phyloP scores from a whole-genome alignment of 1,140 invertebrate species.

The Tribolium castaneum region DNA sequence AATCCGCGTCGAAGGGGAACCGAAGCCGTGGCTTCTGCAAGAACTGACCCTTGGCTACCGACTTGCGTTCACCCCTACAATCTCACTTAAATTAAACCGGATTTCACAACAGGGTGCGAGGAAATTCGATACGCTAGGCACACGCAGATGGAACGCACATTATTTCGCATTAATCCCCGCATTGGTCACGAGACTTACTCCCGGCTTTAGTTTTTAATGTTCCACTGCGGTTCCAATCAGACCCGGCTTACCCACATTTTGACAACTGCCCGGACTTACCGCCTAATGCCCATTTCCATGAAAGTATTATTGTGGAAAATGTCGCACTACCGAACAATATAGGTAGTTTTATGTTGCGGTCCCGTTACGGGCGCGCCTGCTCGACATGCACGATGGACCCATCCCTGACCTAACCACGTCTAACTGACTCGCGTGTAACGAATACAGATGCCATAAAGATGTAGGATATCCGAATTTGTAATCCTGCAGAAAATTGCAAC shows the following conservation, averaged over 20 bases:
- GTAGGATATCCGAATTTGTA: conserved; percentile 43
- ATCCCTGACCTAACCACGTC: conserved; percentile 46
- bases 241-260: conserved; percentile 53
- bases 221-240: conserved; percentile 60
- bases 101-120: conserved; percentile 54
- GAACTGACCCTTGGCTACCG: conserved; percentile 51
- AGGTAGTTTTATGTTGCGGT: conserved; percentile 34
- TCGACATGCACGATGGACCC: conserved; percentile 47
- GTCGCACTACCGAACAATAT: conserved; percentile 19
- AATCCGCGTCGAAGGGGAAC: conserved; percentile 35
- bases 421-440: conserved; percentile 44
- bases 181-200: conserved; percentile 60
- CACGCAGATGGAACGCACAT: conserved; percentile 46
- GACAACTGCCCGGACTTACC: not conserved
- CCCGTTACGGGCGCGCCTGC: conserved; percentile 46
- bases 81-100: conserved; percentile 59
- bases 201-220: conserved; percentile 64
- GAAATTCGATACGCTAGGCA: conserved; percentile 52
- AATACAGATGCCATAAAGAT: conserved; percentile 44
- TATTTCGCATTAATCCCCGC: conserved; percentile 59
- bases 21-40: conserved; percentile 28
- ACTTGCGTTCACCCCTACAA: conserved; percentile 45
- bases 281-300: not conserved
- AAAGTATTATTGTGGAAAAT: not conserved
- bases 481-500: conserved; percentile 1